phyloP scores from a whole-genome alignment of 2,888 invertebrate genomes.

The Eupithecia centaureata region DNA sequence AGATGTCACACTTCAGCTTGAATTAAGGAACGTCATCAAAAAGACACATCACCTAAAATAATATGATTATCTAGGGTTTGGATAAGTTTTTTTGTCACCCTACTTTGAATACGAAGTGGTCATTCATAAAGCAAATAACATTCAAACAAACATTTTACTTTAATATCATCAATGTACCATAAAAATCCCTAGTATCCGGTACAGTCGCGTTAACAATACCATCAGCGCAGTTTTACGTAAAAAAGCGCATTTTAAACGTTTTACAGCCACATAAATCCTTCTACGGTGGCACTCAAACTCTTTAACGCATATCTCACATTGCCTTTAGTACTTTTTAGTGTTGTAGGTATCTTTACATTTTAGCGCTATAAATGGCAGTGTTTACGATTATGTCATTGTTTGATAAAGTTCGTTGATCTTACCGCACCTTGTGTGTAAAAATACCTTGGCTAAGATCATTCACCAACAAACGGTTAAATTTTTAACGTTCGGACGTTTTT shows the following conservation, averaged over 20 bases:
- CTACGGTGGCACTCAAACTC: slow-evolving; percentile 37
- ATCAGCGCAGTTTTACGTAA: slow-evolving; percentile 33
- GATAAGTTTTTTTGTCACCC: too few relatives aligned
- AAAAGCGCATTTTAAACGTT: slow-evolving; percentile 35
- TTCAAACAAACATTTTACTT: slow-evolving; percentile 15
- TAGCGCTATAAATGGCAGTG: slow-evolving; percentile 39
- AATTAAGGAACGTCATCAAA: too few relatives aligned
- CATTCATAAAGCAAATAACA: too few relatives aligned
- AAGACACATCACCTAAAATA: too few relatives aligned
- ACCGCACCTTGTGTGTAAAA: slow-evolving; percentile 20
- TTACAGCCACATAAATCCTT: slow-evolving; percentile 37
- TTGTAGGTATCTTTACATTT: slow-evolving; percentile 21
- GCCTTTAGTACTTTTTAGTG: slow-evolving; percentile 34
- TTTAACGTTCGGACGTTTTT: too few relatives aligned
- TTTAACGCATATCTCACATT: slow-evolving; percentile 37
- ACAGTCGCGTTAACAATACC: slow-evolving; percentile 31
- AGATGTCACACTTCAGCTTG: too few relatives aligned
- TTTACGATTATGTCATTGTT: slow-evolving; percentile 42
- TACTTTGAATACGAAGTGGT: too few relatives aligned
- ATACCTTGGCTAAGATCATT: not conserved
- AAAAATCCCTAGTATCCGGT: slow-evolving; percentile 20
- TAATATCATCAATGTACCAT: not conserved
- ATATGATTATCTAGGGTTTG: too few relatives aligned
- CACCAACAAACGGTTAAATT: too few relatives aligned
- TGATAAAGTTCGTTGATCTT: slow-evolving; percentile 36